A percentile compares a stretch with the other conserved stretches of the same genome.
These are phyloP conservation scores for Microctonus hyperodae DNA, from an alignment of 2,888 invertebrate species.

Conservation along the genomic window DNA sequence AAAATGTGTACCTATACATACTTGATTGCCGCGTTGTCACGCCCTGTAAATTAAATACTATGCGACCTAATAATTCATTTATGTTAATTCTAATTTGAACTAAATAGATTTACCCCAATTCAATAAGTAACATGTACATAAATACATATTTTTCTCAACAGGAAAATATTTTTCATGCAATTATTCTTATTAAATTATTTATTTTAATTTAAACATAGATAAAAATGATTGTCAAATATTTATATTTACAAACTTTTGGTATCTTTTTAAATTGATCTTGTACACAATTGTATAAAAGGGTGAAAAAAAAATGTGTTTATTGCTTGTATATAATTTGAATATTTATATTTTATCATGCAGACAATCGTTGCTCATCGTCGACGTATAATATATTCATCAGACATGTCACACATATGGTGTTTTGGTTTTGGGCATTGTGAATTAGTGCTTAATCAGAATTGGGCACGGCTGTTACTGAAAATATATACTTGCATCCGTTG, in stretches of 20 bases:
- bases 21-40: constrained; percentile 10
- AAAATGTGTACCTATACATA: background rate
- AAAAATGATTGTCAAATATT: too few relatives aligned
- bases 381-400: background rate
- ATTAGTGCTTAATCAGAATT: constrained; percentile 14
- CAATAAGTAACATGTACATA: background rate
- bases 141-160: too few relatives aligned
- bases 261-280: too few relatives aligned
- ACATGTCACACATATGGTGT: background rate
- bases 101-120: constrained; percentile 7
- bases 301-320: background rate
- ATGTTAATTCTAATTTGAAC: background rate
- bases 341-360: background rate
- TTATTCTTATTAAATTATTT: too few relatives aligned
- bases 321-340: background rate
- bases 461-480: too few relatives aligned
- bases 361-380: background rate
- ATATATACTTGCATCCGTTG: too few relatives aligned
- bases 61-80: constrained; percentile 13
- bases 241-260: too few relatives aligned
- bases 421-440: background rate
- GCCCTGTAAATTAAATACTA: constrained; percentile 3
- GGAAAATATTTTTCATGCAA: too few relatives aligned
- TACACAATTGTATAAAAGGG: too few relatives aligned
- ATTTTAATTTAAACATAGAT: too few relatives aligned